These are phyloP conservation scores for Nomada lathburiana DNA, from an alignment of 2,888 invertebrate genomes.

Conservation along the genomic window DNA sequence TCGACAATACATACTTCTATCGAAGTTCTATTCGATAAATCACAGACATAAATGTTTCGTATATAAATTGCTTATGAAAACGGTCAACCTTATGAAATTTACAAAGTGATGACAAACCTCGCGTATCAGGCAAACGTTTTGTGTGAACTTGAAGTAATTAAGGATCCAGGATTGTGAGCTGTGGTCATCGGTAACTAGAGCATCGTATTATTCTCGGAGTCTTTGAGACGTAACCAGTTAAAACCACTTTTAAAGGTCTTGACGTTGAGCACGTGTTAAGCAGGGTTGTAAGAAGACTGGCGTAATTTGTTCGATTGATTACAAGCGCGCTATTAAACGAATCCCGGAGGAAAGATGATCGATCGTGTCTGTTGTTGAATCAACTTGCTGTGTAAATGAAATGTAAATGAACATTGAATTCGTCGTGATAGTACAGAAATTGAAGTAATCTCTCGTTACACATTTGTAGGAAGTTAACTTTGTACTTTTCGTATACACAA, in stretches of 20 bases:
- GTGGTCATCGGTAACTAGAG: conserved; percentile 34
- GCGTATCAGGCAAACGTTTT: conserved; percentile 5
- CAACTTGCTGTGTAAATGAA: not conserved
- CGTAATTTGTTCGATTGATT: conserved; percentile 62
- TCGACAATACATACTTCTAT: too few relatives aligned
- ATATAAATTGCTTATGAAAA: too few relatives aligned
- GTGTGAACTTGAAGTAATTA: conserved; percentile 44
- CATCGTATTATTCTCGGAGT: conserved; percentile 47
- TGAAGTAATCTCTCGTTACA: too few relatives aligned
- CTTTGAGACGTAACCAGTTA: conserved; percentile 63
- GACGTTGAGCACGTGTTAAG: conserved; percentile 14
- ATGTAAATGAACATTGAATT: not conserved
- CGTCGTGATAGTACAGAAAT: not conserved
- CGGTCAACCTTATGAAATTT: not conserved
- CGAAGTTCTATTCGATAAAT: too few relatives aligned
- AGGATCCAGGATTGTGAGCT: conserved; percentile 46
- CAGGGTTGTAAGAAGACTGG: conserved; percentile 57
- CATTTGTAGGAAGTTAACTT: too few relatives aligned
- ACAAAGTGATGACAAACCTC: not conserved
- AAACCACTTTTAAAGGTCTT: conserved; percentile 57
- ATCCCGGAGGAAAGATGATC: not conserved
- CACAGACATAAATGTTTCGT: too few relatives aligned
- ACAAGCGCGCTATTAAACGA: conserved; percentile 12
- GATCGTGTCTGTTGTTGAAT: not conserved
- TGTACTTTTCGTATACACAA: too few relatives aligned